phyloP scores from a whole-genome alignment of 2,888 invertebrate species.

The Cerastis rubricosa region DNA sequence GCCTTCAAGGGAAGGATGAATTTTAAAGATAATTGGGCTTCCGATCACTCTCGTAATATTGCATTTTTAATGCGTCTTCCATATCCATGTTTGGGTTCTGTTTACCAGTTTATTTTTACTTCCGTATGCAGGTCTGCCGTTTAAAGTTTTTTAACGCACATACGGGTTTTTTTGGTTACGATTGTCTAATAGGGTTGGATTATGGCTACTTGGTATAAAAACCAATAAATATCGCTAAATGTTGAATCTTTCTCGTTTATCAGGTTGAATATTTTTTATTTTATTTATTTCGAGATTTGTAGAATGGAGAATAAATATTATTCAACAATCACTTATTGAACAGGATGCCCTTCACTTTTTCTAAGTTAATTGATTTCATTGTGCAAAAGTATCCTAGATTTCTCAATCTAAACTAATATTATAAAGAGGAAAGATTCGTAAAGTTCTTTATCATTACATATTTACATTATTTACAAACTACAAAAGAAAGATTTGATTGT shows the following conservation, averaged over 20 bases:
- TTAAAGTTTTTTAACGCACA: neutral
- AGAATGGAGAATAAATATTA: neutral
- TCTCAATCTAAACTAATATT: too few species aligned
- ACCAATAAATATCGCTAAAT: neutral
- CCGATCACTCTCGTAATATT: slow-evolving; percentile 18
- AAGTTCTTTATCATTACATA: too few species aligned
- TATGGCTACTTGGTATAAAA: neutral
- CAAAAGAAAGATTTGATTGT: too few species aligned
- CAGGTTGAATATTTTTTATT: neutral
- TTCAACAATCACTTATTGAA: slow-evolving; percentile 1
- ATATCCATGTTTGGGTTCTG: slow-evolving; percentile 36
- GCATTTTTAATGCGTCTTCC: slow-evolving; percentile 12
- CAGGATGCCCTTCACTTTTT: slow-evolving; percentile 2
- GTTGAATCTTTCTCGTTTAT: neutral
- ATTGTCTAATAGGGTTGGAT: neutral
- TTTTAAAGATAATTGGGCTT: slow-evolving; percentile 24
- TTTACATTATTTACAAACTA: too few species aligned
- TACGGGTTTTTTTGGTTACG: slow-evolving; percentile 2
- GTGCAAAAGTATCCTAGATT: neutral
- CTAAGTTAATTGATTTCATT: neutral
- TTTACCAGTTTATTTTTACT: slow-evolving; percentile 23
- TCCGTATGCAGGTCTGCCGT: slow-evolving; percentile 14
- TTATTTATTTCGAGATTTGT: neutral
- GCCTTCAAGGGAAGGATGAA: slow-evolving; percentile 42
- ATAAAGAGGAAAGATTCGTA: too few species aligned